Evolutionary conservation across 37 sponge, comb jelly and placozoan genomes (phyloP), one percentile per base, ranked within the genome.

Genomic region (Cliona cf. orientalis): DNA sequence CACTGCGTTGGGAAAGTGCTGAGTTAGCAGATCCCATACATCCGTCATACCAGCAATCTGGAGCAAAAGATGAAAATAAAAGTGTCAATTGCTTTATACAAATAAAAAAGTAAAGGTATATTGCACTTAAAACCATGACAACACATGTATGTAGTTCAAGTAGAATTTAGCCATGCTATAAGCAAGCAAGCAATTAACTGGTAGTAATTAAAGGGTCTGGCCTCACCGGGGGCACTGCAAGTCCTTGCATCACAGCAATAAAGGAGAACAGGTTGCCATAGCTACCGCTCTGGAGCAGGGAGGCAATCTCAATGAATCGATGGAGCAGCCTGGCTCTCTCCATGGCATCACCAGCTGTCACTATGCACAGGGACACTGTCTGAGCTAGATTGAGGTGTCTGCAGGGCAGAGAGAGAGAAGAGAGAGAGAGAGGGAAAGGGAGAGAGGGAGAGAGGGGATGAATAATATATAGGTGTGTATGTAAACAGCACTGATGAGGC

Each of bases 231-330:
- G 84, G 76, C 22, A 78, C 67, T 32, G 42, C 35, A 0, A 92
- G 65, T 25, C 93, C 93, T n/a, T 80, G 73, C 81, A 92, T 88
- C 37, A 88, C 28, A 28, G 89, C 84, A 42, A 92, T 84, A 35
- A 88, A 84, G 39, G 85, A 74, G 78, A 88, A 92, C 26, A 92
- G 41, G 60, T 92, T 84, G 1, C 84, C 80, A 58, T 58, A 92
- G 31, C 22, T 71, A 3, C 64, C 63, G 39, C 93, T 80, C 74
- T 92, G 93, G 2, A 92, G 84, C 34, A 80, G 32, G 25, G 39
- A 42, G 19, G 93, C 93, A 5, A 92, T 37, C 29, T 92, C 86
- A 28, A 92, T 81, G 70, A 83, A 92, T 43, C 83, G 61, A 32
- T 45, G 75, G 19, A 92, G 71, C 17, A 75, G 32, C 53, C 45